phyloP scores from a whole-genome alignment of 2,797 vertebrate genomes.

The Enteromius viviparus region DNA sequence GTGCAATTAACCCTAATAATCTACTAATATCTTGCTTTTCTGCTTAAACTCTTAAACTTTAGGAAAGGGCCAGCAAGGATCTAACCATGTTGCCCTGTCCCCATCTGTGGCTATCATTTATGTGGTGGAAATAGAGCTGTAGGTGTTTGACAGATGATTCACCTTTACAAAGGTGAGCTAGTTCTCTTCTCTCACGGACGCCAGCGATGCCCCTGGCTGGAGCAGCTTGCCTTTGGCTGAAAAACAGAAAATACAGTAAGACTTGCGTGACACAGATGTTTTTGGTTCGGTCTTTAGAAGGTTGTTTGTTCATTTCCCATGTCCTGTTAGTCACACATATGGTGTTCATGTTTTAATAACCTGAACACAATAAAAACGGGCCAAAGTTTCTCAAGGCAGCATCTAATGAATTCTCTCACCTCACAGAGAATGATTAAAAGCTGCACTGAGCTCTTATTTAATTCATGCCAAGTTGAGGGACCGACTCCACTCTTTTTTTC shows the following conservation, averaged over 20 bases:
- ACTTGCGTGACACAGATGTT: background rate
- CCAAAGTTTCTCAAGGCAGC: slow-evolving; percentile 68
- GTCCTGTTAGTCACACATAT: slow-evolving; percentile 22
- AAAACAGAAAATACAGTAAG: slow-evolving; percentile 23
- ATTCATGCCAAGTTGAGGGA: slow-evolving; percentile 69
- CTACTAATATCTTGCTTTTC: background rate
- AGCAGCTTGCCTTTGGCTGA: slow-evolving; percentile 19
- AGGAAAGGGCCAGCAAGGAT: background rate
- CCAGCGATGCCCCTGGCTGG: slow-evolving; percentile 17
- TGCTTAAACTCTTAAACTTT: background rate
- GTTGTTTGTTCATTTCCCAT: background rate
- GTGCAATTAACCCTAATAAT: slow-evolving; percentile 13
- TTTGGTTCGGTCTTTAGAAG: slow-evolving; percentile 11
- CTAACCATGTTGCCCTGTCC: background rate
- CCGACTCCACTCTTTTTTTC: slow-evolving; percentile 66
- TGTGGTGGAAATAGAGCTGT: slow-evolving; percentile 32
- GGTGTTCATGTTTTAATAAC: slow-evolving; percentile 51
- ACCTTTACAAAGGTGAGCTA: slow-evolving; percentile 27
- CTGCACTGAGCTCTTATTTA: slow-evolving; percentile 74
- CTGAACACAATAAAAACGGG: slow-evolving; percentile 70
- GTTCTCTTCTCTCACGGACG: background rate
- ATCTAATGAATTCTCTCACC: slow-evolving; percentile 72
- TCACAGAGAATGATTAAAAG: slow-evolving; percentile 71
- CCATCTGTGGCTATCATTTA: slow-evolving; percentile 25
- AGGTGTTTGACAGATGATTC: slow-evolving; percentile 38